Base-by-base conservation (phyloP, 2,888 invertebrate genomes). In the Pterostichus niger region DNA sequence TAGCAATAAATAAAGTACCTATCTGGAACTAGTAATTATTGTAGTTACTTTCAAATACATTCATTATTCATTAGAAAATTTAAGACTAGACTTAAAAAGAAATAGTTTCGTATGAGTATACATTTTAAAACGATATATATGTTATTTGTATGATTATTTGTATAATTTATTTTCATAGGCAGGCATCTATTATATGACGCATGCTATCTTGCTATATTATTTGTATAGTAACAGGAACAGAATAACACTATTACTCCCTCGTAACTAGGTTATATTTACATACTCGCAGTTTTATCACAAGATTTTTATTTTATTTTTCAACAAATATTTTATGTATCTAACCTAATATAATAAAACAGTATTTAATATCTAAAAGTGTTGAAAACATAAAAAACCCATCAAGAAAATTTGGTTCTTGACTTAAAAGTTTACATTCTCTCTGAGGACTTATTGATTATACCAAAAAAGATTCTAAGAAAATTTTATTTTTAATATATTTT, bases 341-440 rank as follows among this genome's bases (percentile, higher is more conserved):
- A 64, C n/a, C 35, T 64, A 64, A 64, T 64, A 33, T 64, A 64
- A 6, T 64, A 64, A 64, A 35, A 71, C 68, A 71, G 17, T 71
- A 44, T 71, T 64, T 71, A 44, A 44, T 71, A 71, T 71, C 68
- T 17, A 71, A 71, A 64, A 71, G 68, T 71, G 68, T 71, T 13
- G 44, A 31, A 56, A 71, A 71, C 68, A 71, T 71, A 71, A 71
- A 71, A 71, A 71, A 71, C 44, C 44, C 68, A 71, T 71, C 68
- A 71, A 71, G 68, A 71, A 64, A 64, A 64, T 64, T 64, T 64
- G 64, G n/a, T 33, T 64, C 64, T 64, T 64, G 64, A 35, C 64
- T 64, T 13, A 64, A 64, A 64, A 71, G 44, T 71, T 71, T 71
- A 44, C 68, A 71, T 71, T 71, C 68, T 71, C 68, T 71, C 68